Conservation (phyloP, 2,797 vertebrate species). For the Kryptopterus vitreolus region DNA sequence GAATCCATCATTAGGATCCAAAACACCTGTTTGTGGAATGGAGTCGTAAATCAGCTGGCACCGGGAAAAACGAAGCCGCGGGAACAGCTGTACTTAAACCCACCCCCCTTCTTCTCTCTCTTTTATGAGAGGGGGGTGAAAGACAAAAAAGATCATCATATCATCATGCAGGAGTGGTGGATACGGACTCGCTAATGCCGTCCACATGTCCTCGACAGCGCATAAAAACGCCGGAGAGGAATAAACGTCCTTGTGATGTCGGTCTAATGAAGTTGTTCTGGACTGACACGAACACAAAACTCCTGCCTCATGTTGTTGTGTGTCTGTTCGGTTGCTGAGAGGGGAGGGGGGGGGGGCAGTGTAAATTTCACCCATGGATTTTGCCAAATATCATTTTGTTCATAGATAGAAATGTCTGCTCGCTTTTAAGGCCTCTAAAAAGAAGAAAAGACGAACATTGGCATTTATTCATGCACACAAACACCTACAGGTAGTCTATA, state of each 20-base stretch:
- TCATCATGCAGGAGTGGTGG: neutral
- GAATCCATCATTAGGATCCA: conserved; percentile 52
- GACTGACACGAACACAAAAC: neutral
- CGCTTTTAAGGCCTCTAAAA: neutral
- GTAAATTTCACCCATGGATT: neutral
- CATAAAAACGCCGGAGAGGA: neutral
- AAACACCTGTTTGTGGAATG: conserved; percentile 54
- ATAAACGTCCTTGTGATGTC: neutral
- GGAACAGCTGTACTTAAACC: conserved; percentile 43
- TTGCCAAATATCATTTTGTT: neutral
- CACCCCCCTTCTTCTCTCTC: neutral
- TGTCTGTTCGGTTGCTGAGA: too few species aligned
- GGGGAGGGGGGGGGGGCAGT: too few species aligned
- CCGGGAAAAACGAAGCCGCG: conserved; percentile 15
- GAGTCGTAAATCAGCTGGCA: conserved; percentile 43
- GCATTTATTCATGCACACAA: neutral
- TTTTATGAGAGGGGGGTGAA: conserved; percentile 2
- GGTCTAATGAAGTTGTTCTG: neutral
- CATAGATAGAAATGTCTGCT: neutral
- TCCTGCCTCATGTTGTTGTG: neutral
- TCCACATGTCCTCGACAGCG: conserved; percentile 9
- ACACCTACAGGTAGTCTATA: neutral
- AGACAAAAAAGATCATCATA: conserved; percentile 7
- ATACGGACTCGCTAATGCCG: conserved; percentile 10
- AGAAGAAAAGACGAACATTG: neutral